Percentiles rank a stretch among this genome's conserved stretches.
Conservation (phyloP, 2,113 vertebrate species). For the Eudorcas thomsonii region DNA sequence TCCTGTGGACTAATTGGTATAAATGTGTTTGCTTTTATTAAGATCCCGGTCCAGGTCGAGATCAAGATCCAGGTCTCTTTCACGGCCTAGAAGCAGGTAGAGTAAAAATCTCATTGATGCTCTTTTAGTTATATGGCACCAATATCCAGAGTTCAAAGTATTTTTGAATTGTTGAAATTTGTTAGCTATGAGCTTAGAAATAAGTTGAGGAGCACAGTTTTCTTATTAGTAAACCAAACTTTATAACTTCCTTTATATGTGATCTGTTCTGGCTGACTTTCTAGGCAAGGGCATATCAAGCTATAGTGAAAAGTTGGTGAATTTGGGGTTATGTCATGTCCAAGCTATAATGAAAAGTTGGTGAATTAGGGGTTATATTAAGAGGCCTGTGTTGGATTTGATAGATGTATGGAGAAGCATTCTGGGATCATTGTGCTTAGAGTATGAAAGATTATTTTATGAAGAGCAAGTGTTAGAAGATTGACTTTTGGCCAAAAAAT, state of each 20-base stretch:
- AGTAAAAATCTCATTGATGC: not conserved
- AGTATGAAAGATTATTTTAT: not conserved
- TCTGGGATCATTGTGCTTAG: not conserved
- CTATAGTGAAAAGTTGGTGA: not conserved
- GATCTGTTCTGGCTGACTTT: not conserved
- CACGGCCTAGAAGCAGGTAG: constrained; percentile 88
- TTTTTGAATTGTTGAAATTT: constrained; percentile 35
- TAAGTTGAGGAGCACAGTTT: not conserved
- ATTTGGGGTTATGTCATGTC: not conserved
- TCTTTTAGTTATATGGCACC: constrained; percentile 61
- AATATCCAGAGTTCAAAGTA: constrained; percentile 67
- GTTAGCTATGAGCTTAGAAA: not conserved
- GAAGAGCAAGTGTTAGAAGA: not conserved
- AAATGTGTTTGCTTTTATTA: not conserved
- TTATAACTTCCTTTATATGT: not conserved
- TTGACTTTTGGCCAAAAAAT: not conserved
- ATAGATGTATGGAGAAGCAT: not conserved
- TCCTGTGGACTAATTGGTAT: not conserved
- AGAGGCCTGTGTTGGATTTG: constrained; percentile 9
- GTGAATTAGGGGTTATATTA: not conserved
- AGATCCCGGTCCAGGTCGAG: constrained; percentile 87
- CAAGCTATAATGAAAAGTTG: not conserved
- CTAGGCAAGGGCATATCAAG: not conserved
- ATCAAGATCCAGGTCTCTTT: constrained; percentile 87
- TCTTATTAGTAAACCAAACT: not conserved